Evolutionary conservation across 2,113 vertebrate species (phyloP).

Genomic region (Hippoglossus stenolepis): DNA sequence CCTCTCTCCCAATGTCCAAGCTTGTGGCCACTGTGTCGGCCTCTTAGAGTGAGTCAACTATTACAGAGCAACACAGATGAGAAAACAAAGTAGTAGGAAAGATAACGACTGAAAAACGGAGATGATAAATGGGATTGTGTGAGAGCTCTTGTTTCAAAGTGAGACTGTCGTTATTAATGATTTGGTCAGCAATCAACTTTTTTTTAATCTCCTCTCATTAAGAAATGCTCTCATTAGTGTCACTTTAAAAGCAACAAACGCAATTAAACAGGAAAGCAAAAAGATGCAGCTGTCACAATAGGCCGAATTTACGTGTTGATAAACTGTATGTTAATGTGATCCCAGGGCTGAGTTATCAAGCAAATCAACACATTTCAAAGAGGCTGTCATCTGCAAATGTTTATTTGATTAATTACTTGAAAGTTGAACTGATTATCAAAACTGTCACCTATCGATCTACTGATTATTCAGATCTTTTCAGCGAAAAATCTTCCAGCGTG

Average conservation of each 20-base stretch:
- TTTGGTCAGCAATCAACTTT: constrained; percentile 50
- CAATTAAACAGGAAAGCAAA: constrained; percentile 34
- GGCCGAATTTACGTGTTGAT: constrained; percentile 18
- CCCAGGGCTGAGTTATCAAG: background rate
- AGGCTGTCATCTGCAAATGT: background rate
- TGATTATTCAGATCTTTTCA: background rate
- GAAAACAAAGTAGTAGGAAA: background rate
- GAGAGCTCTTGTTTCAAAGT: background rate
- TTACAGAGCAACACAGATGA: background rate
- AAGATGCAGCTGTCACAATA: constrained; percentile 26
- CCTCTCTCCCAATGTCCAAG: background rate
- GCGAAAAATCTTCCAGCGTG: background rate
- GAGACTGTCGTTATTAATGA: constrained; percentile 24
- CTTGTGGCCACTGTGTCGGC: background rate
- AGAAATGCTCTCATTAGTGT: constrained; percentile 51
- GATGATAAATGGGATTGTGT: constrained; percentile 3
- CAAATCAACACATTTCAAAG: background rate
- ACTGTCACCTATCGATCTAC: constrained; percentile 1
- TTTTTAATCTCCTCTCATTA: constrained; percentile 45
- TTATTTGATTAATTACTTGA: background rate
- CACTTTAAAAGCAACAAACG: constrained; percentile 38
- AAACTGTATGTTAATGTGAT: constrained; percentile 11
- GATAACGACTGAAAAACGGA: background rate
- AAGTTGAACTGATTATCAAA: background rate
- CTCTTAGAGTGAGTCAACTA: background rate